Evolutionary conservation across 92 coral and sea anemone genomes (phyloP), one percentile per base, ranked within the genome.

Genomic region (Chrysogorgia sp.): DNA sequence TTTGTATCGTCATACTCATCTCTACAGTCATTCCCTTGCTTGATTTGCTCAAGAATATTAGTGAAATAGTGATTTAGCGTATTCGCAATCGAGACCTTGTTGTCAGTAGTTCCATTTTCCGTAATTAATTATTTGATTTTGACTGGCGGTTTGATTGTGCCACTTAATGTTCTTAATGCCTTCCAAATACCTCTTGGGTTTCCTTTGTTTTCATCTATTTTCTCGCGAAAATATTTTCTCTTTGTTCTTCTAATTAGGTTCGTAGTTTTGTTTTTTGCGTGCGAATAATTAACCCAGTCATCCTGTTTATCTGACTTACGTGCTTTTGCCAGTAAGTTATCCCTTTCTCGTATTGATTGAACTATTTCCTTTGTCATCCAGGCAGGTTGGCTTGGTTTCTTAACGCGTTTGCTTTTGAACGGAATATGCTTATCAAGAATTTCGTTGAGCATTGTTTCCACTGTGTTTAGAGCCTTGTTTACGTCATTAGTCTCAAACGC

Each of bases 191-290:
- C 85, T 57, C 63, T 78, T 10, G 83, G 80, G 24, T 84, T 84
- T 70, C 88, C 80, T 84, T 84, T 84, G 57, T 84, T 77, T 50
- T 84, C 71, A 55, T 84, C 88, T 40, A 84, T 76, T 58, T 68
- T 84, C 66, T 77, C 58, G 7, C 71, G 80, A 26, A 83, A 83
- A 32, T 32, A 83, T 34, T 65, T 29, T 57, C 82, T 34, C 48
- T 83, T 76, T 83, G 77, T 49, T 25, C 65, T 61, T 21, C 63
- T 55, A 25, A 74, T 63, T 10, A 82, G 37, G 56, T 63, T 82
- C 23, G 82, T 47, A 25, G 82, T 61, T 75, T 82, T 50, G 35
- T 75, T 34, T 34, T 75, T 83, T 15, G 87, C 87, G 37, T 35
- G 68, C 17, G 79, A 52, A 48, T 76, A 40, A 10, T 5, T 21